phyloP scores from a whole-genome alignment of 2,113 vertebrate species.

The Eubucco bourcierii region DNA sequence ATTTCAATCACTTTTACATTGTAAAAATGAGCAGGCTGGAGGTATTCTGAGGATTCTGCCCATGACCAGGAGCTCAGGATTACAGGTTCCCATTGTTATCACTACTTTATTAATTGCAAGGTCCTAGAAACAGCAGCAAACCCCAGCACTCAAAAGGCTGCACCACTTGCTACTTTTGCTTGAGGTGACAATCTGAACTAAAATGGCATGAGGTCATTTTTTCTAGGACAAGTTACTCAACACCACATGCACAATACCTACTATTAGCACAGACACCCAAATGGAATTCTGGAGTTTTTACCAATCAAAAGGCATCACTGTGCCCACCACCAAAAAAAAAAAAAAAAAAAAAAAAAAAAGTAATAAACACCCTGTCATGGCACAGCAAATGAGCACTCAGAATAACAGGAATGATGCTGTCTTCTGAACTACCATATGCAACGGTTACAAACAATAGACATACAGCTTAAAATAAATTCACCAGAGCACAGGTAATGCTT shows the following conservation, averaged over 20 bases:
- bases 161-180: rapidly evolving
- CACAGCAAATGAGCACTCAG: background rate
- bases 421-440: background rate
- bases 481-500: background rate
- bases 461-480: background rate
- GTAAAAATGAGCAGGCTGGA: background rate
- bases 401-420: background rate
- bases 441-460: rapidly evolving
- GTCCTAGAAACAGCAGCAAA: background rate
- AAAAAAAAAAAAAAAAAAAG: background rate
- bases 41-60: background rate
- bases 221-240: background rate
- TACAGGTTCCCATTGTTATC: background rate
- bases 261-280: background rate
- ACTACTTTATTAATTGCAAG: background rate
- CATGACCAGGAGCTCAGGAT: background rate
- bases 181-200: background rate
- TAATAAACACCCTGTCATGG: background rate
- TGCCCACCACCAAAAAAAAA: background rate
- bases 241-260: background rate
- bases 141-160: background rate
- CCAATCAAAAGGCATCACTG: background rate
- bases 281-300: background rate
- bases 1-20: background rate
- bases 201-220: background rate